A percentile compares a stretch with the other conserved stretches of the same genome.
Evolutionary conservation across 1,140 invertebrate species (phyloP).

Genomic region (Orussus abietinus): DNA sequence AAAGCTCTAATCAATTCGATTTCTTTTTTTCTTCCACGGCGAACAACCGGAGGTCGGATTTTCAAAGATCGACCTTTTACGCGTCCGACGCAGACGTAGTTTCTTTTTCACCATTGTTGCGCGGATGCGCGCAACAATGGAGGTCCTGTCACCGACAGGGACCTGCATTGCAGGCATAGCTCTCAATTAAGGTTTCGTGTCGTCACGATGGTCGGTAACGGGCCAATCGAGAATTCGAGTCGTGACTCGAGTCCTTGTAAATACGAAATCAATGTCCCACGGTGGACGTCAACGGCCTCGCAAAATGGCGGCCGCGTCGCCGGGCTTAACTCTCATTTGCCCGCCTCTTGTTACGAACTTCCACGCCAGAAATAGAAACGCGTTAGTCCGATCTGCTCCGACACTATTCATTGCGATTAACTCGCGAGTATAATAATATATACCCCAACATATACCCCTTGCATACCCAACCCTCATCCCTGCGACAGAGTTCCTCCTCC

Average conservation of each 20-base stretch:
- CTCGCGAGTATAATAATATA: too few species aligned
- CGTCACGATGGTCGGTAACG: slow-evolving; percentile 15
- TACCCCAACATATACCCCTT: too few species aligned
- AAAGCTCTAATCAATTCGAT: too few species aligned
- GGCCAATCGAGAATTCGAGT: not conserved
- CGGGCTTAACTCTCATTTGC: too few species aligned
- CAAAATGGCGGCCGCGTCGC: slow-evolving; percentile 22
- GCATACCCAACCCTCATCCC: too few species aligned
- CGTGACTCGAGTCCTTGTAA: slow-evolving; percentile 14
- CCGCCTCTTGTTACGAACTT: too few species aligned
- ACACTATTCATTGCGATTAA: too few species aligned
- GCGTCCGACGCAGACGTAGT: not conserved
- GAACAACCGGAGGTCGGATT: slow-evolving; percentile 2
- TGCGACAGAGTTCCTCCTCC: too few species aligned
- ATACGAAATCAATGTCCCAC: slow-evolving; percentile 28
- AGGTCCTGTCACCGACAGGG: slow-evolving; percentile 34
- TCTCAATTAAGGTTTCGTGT: slow-evolving; percentile 33
- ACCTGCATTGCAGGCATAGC: slow-evolving; percentile 31
- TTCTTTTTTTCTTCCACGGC: slow-evolving; percentile 4
- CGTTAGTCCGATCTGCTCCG: too few species aligned
- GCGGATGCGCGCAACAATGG: slow-evolving; percentile 31
- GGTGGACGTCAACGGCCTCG: slow-evolving; percentile 12
- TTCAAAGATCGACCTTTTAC: too few species aligned
- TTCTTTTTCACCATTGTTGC: slow-evolving; percentile 10
- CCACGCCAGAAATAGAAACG: too few species aligned